Evolutionary conservation across 2,797 vertebrate genomes (phyloP), one percentile per base, ranked within the genome.

Genomic region (Amblyopsis hoosieri): DNA sequence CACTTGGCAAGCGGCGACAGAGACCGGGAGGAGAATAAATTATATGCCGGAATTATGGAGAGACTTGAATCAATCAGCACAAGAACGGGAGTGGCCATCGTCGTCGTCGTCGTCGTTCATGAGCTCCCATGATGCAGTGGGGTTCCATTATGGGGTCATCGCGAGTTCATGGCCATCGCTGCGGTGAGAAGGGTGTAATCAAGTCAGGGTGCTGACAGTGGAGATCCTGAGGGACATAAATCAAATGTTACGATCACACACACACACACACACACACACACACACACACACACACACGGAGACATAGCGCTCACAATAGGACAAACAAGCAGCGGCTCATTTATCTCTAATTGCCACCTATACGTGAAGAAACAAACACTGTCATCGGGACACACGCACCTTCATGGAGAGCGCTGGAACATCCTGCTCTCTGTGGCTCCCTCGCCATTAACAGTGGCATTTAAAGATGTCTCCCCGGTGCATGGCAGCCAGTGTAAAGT

Each of bases 381-480:
- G 73, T 60, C 70, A 78, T 75, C 69, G 45, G 64, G 66, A 78
- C 62, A 66, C 82, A 70, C 49, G 54, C 65, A 57, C 55, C 1
- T 78, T 66, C 71, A 75, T 69, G 75, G 54, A 67, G 42, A 71
- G 64, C 62, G 49, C 71, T 72, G 63, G 66, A 75, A 62, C 72
- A 64, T 54, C 64, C 66, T 60, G 62, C 73, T 77, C 64, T 72
- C 79, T 68, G 73, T 67, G 83, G 82, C 83, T 84, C 84, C 82
- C 70, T 62, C 57, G 23, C 82, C 81, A 85, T 88, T 89, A 89
- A 79, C 75, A 76, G 66, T 87, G 85, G 82, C 87, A 83, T 87
- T 90, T 85, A 85, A 81, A 82, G 82, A 82, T 76, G 69, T 78
- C 83, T 84, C 83, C 79, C 85, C 49, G 63, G 76, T 71, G 82